Evolutionary conservation across 2,797 vertebrate species (phyloP).

Genomic region (Parauchenoglanis ngamensis): DNA sequence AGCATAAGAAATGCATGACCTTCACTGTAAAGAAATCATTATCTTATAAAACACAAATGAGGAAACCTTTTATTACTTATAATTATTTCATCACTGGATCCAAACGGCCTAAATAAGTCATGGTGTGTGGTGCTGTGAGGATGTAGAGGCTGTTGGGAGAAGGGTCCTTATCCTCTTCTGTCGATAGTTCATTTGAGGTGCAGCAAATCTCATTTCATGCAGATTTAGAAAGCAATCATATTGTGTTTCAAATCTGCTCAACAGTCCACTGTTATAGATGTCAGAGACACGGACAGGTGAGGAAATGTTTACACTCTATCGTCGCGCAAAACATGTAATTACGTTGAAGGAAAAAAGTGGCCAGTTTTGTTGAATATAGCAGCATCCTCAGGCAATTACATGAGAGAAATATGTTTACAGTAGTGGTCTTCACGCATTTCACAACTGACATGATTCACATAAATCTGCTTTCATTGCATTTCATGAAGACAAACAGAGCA

Average conservation of each 20-base stretch:
- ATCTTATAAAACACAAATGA: conserved; percentile 27
- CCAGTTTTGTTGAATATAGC: neutral
- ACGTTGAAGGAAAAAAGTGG: neutral
- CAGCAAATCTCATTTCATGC: conserved; percentile 41
- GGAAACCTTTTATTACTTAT: conserved; percentile 4
- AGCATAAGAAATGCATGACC: conserved; percentile 21
- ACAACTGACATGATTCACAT: neutral
- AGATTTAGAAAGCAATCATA: conserved; percentile 35
- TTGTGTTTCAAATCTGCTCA: conserved; percentile 27
- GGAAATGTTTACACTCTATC: too few species aligned
- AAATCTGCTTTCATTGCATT: neutral
- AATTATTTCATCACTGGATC: neutral
- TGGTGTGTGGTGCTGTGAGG: neutral
- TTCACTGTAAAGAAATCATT: conserved; percentile 28
- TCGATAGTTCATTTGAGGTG: conserved; percentile 30
- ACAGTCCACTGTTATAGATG: neutral
- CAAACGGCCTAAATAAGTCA: conserved; percentile 11
- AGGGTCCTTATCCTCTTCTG: neutral
- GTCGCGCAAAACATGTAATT: neutral
- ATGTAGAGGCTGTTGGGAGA: neutral
- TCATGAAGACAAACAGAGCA: neutral
- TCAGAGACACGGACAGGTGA: neutral
- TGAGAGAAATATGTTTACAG: neutral
- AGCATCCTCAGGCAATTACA: neutral
- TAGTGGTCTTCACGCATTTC: neutral